Base-by-base conservation (phyloP, 2,113 vertebrate species). In the Neodon shergylaensis region DNA sequence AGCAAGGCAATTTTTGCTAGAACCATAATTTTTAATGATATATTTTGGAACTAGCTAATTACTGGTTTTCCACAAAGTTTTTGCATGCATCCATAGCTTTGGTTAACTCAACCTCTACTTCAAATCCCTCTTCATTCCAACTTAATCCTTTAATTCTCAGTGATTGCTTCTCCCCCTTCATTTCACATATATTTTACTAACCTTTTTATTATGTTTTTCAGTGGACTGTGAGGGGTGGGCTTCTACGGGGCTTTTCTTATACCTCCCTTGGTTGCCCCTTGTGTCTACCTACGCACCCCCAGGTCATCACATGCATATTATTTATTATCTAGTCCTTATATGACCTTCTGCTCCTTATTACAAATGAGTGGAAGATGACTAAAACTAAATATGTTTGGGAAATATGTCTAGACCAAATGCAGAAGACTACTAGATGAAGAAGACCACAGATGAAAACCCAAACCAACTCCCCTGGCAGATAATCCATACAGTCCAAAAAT, bases 281-380 rank as follows among this genome's bases (percentile, higher is more conserved):
- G 12, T 83, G n/a, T 33, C 28, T 2, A 47, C 16, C 0, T 1
- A 63, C 6, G 0, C 14, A 54, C 14, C 54, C 58, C n/a, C 2
- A 24, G 52, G 21, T 39, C 0, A 39, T n/a, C 19, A 82, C 12
- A n/a, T 19, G 21, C n/a, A 5, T 39, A 39, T 68, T 58, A 21
- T 78, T 44, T 42, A 28, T 76, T 58, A 72, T 58, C 11, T 70
- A 78, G 21, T 61, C 42, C 36, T 86, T 90, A 12, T 61, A 54
- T 86, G 58, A 61, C 19, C 68, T 17, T 17, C 58, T 87, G 13
- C 4, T 87, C 5, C 65, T 1, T 8, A 12, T 65, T 24, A 63
- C 16, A 78, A 61, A 77, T 66, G 39, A 82, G 82, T 74, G 5
- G 26, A 88, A 96, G 39, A 88, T 84, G 7, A 76, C 3, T 39